Evolutionary conservation across 2,797 vertebrate genomes (phyloP), one percentile per base, ranked within the genome.

Genomic region (Labeo calbasu): DNA sequence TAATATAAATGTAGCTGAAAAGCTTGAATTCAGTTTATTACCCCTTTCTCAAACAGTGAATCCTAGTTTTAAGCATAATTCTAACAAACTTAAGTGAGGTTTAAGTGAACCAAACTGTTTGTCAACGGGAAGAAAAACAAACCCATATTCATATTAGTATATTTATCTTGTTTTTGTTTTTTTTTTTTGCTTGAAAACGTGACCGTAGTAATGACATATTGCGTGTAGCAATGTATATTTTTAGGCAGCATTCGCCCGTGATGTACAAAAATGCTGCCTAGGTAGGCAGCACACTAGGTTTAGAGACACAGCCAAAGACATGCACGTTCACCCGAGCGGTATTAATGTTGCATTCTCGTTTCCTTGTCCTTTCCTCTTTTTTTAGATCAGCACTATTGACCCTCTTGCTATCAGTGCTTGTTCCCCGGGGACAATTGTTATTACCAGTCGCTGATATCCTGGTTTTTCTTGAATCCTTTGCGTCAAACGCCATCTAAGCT

Each of bases 281-380:
- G 50, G 10, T 55, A 77, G 61, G 32, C 23, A 50, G 73, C 40
- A 12, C 51, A 21, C 23, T 59, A 36, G 32, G 50, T 50, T 55
- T 83, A 48, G 63, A 77, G 63, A 46, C 73, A 25, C 61, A 25
- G 32, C 71, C 84, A 80, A 80, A 83, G 76, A 84, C 71, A 59
- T 28, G 36, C 32, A 68, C 50, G 43, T 65, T 82, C 80, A 70
- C 23, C 25, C 32, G 66, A 86, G 75, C 59, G 40, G 46, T 66
- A 53, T 72, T 77, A 79, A 66, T 59, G 57, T 82, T 82, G 36
- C 32, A 66, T 79, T 83, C 50, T 82, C 80, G 50, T 68, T 76
- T 21, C 46, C 78, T 77, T 72, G 43, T 76, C 80, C 50, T 40
- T 71, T 80, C 3, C 23, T 0, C 21, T 6, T n/a, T 72, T 19